phyloP scores from a whole-genome alignment of 2,797 vertebrate genomes.

The Ctenopoma multispine region DNA sequence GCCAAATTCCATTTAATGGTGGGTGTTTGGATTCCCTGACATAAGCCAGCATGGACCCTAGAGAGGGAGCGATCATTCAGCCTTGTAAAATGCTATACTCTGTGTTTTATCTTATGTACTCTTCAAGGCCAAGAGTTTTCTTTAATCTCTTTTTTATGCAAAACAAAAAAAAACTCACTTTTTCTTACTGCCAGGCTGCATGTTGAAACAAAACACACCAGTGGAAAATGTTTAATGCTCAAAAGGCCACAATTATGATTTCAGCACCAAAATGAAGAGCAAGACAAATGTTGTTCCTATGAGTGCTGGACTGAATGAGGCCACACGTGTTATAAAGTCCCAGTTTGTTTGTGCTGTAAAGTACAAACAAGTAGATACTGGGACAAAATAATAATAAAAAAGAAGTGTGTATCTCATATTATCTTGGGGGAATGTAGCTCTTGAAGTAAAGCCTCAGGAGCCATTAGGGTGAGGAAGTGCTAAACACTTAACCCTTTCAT shows the following conservation, averaged over 20 bases:
- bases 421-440: slow-evolving; percentile 35
- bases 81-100: slow-evolving; percentile 28
- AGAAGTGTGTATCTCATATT: slow-evolving; percentile 29
- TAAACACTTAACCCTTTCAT: slow-evolving; percentile 79
- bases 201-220: slow-evolving; percentile 36
- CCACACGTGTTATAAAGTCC: slow-evolving; percentile 65
- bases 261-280: slow-evolving; percentile 18
- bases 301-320: slow-evolving; percentile 74
- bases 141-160: slow-evolving; percentile 46
- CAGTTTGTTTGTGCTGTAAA: slow-evolving; percentile 64
- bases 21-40: slow-evolving; percentile 41
- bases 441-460: slow-evolving; percentile 55
- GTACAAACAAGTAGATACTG: slow-evolving; percentile 60
- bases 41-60: slow-evolving; percentile 12
- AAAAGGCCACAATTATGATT: slow-evolving; percentile 61
- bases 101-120: slow-evolving; percentile 39
- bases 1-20: slow-evolving; percentile 32
- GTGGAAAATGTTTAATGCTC: slow-evolving; percentile 52
- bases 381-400: neutral
- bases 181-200: slow-evolving; percentile 1
- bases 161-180: slow-evolving; percentile 34
- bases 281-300: slow-evolving; percentile 62
- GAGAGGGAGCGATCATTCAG: slow-evolving; percentile 22
- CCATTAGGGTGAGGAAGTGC: slow-evolving; percentile 66
- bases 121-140: slow-evolving; percentile 32